Evolutionary conservation across 2,113 vertebrate species (phyloP).

Genomic region (Nettapus auritus): DNA sequence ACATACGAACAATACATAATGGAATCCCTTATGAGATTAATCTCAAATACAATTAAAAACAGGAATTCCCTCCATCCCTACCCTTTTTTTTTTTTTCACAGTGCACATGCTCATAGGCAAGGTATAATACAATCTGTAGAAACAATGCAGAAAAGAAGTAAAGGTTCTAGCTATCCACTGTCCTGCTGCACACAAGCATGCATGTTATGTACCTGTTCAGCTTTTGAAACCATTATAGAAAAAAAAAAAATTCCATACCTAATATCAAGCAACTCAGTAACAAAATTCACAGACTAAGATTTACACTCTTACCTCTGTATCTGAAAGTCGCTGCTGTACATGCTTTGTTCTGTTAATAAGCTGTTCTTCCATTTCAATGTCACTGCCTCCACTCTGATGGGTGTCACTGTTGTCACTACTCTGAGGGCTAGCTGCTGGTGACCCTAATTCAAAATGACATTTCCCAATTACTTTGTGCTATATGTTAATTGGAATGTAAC

Average conservation of each 20-base stretch:
- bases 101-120: not conserved
- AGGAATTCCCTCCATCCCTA: not conserved
- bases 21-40: not conserved
- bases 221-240: not conserved
- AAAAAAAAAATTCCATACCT: not conserved
- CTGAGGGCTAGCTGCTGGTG: slow-evolving; percentile 94
- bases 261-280: not conserved
- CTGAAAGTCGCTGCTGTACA: slow-evolving; percentile 92
- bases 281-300: not conserved
- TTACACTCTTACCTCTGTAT: slow-evolving; percentile 87
- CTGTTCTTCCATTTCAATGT: slow-evolving; percentile 98
- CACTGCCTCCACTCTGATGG: slow-evolving; percentile 95
- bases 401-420: slow-evolving; percentile 99
- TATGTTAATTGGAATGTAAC: not conserved
- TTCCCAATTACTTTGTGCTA: slow-evolving; percentile 30
- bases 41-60: not conserved
- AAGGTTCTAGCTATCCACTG: not conserved
- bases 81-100: not conserved
- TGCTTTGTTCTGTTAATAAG: slow-evolving; percentile 92
- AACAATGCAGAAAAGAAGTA: not conserved
- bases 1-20: rapidly evolving
- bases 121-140: not conserved
- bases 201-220: not conserved
- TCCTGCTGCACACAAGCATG: not conserved
- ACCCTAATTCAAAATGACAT: slow-evolving; percentile 82